Conservation (phyloP, 2,797 vertebrate genomes). For the Psittacula echo region DNA sequence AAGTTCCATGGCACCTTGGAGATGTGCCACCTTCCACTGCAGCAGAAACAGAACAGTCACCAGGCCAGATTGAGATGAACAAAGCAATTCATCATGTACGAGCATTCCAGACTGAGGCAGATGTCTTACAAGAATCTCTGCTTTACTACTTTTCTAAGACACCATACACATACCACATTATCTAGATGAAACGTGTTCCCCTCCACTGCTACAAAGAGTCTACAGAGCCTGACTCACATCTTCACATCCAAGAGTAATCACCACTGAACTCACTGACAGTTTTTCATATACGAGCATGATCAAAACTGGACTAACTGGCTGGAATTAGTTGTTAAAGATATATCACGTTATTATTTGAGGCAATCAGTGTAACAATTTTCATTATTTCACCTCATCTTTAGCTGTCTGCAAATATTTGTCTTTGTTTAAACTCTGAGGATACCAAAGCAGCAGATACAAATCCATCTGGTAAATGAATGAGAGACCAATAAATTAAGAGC, state of each 20-base stretch:
- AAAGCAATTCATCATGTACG: rapidly evolving
- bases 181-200: neutral
- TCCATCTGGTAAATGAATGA: rapidly evolving
- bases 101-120: neutral
- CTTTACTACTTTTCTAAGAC: neutral
- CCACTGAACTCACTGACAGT: neutral
- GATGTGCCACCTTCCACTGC: neutral
- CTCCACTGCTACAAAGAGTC: neutral
- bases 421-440: neutral
- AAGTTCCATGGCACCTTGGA: neutral
- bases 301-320: neutral
- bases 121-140: neutral
- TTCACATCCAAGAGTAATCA: neutral
- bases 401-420: neutral
- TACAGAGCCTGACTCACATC: no score
- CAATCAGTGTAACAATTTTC: neutral
- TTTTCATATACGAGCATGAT: rapidly evolving
- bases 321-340: neutral
- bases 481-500: neutral
- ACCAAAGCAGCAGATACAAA: neutral
- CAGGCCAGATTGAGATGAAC: neutral
- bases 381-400: neutral
- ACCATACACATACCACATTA: neutral
- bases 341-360: rapidly evolving
- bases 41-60: neutral